Evolutionary conservation across 1,140 invertebrate species (phyloP), one percentile per base, ranked within the genome.

Genomic region (Triops cancriformis): DNA sequence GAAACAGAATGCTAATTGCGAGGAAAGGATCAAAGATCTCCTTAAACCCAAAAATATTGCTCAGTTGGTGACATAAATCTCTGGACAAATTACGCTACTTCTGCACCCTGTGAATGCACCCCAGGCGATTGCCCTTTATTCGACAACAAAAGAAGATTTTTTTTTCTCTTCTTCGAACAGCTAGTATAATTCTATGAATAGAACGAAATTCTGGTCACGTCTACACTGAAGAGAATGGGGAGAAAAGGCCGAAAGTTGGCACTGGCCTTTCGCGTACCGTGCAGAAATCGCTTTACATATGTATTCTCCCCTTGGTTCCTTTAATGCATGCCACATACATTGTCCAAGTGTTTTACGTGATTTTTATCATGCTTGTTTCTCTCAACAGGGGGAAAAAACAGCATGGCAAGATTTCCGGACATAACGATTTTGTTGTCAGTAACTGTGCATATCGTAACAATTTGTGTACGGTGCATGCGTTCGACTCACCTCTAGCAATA

Each of bases 401-500:
- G 51, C 43, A 45, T 7, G n/a, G 14, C 14, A 18, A 12, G 51
- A 64, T 64, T 23, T 64, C 51, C 23, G 2, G 31, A 4, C 31
- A 37, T 37, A n/a, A n/a, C n/a, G n/a, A n/a, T n/a, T n/a, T n/a
- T n/a, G 31, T 37, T 37, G 31, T 37, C 31, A 37, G 7, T 4
- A 37, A 7, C 2, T 7, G 31, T 37, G 7, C 31, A 37, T 37
- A 7, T 37, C 2, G 31, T 37, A 4, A 37, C 31, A 37, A 37
- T 7, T 37, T 37, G n/a, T n/a, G n/a, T n/a, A n/a, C n/a, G n/a
- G n/a, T n/a, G n/a, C n/a, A n/a, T 18, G 51, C 18, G 23, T 5
- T 64, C 7, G 14, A 79, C 42, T 79, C 41, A 79, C 78, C 78
- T 18, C 74, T 26, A n/a, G 78, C 73, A 26, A 79, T 28, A 64